Conservation (phyloP, 2,888 invertebrate species). For the Frankliniella fusca region DNA sequence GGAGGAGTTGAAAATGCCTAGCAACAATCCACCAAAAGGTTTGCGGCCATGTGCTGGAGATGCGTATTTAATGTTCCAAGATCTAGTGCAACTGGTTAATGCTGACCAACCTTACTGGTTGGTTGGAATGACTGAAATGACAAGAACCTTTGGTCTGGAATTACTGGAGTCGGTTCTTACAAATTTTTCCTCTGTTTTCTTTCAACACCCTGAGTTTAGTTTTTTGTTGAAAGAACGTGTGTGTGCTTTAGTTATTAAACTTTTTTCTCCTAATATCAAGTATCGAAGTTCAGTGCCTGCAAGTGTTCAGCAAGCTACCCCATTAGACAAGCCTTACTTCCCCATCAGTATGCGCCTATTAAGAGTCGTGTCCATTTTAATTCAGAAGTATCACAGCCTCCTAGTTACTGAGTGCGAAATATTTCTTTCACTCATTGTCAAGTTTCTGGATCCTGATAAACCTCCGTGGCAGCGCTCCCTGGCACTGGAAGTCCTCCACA, state of each 20-base stretch:
- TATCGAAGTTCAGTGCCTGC: slow-evolving; percentile 60
- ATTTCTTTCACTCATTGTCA: slow-evolving; percentile 91
- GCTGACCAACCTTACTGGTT: slow-evolving; percentile 96
- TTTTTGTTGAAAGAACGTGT: slow-evolving; percentile 93
- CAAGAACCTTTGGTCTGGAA: slow-evolving; percentile 93
- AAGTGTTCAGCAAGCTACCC: slow-evolving; percentile 58
- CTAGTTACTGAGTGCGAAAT: slow-evolving; percentile 98
- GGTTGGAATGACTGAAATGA: slow-evolving; percentile 94
- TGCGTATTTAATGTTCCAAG: slow-evolving; percentile 91
- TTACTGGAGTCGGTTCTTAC: slow-evolving; percentile 88
- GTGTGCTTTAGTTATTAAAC: slow-evolving; percentile 94
- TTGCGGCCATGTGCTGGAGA: slow-evolving; percentile 85
- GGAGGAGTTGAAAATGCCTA: slow-evolving; percentile 73
- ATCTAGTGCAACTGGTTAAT: slow-evolving; percentile 93
- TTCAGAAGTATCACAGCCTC: slow-evolving; percentile 87
- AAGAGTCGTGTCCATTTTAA: slow-evolving; percentile 85
- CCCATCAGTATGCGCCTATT: slow-evolving; percentile 94
- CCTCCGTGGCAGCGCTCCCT: slow-evolving; percentile 94
- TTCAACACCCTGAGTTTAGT: slow-evolving; percentile 89
- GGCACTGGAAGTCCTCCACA: slow-evolving; percentile 92
- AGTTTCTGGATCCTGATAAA: slow-evolving; percentile 95
- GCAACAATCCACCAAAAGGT: slow-evolving; percentile 73
- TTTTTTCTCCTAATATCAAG: slow-evolving; percentile 98
- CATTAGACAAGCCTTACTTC: slow-evolving; percentile 88
- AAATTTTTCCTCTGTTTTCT: slow-evolving; percentile 78